These are phyloP conservation scores for Drepana falcataria DNA, from an alignment of 2,888 invertebrate species.

Conservation along the genomic window DNA sequence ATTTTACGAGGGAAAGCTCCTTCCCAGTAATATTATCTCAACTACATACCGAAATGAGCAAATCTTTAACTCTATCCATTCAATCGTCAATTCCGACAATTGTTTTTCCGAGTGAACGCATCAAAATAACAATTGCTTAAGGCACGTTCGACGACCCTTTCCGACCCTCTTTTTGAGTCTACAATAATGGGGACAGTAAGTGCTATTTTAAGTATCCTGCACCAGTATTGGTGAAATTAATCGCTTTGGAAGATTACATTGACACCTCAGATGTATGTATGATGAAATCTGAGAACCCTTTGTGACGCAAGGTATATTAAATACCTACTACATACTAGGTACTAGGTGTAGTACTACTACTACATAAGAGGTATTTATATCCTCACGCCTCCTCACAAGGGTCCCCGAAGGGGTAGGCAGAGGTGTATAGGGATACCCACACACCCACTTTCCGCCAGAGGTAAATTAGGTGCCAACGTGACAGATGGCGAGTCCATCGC, in stretches of 20 bases:
- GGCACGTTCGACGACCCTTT: conserved; percentile 44
- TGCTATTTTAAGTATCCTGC: conserved; percentile 6
- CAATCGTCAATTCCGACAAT: conserved; percentile 55
- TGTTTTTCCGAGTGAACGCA: conserved; percentile 73
- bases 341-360: no score
- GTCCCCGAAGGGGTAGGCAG: no score
- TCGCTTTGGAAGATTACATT: background rate
- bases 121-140: conserved; percentile 74
- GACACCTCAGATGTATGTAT: no score
- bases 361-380: no score
- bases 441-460: no score
- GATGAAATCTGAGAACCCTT: no score
- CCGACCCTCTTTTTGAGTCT: conserved; percentile 30
- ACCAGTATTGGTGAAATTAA: background rate
- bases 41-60: conserved; percentile 35
- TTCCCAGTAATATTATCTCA: background rate
- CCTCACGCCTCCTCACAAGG: no score
- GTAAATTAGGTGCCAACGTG: no score
- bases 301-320: no score
- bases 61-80: conserved; percentile 67
- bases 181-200: conserved; percentile 5
- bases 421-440: no score
- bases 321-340: no score
- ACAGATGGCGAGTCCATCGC: no score
- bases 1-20: background rate